Base-by-base conservation (phyloP, 2,888 invertebrate species). In the Empis livida region DNA sequence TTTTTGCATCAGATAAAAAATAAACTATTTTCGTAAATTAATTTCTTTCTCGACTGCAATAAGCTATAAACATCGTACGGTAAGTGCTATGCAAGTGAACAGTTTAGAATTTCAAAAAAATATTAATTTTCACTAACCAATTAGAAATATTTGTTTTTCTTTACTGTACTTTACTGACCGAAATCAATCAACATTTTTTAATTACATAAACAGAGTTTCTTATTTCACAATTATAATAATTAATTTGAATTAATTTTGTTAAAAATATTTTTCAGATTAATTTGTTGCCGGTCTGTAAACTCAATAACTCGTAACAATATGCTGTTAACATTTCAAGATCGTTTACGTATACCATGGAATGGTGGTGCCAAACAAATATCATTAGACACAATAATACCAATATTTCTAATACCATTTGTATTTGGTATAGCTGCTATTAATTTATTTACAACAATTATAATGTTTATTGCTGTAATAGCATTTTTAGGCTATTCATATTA, bases 311-410 rank as follows among this genome's bases (percentile, higher is more conserved):
- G 58, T 54, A 46, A 61, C 64, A 52, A 62, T 60, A 64, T 75
- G 57, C 60, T 73, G 56, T 61, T 68, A 20, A 72, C 73, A 10
- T 64, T 76, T 46, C 71, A 73, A 55, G 77, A 78, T 54, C 67
- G 77, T 48, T 54, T 77, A 51, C 67, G 78, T 44, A 63, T 77
- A 51, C 77, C 78, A 42, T 78, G 78, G 77, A 63, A 68, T 43
- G 77, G 76, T 16, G 78, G 77, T 16, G 77, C 78, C 27, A 73
- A 71, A 53, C 72, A 72, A 54, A 61, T 78, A 10, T 69, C 74
- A 1, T 60, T 72, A 14, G 76, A 75, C 56, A 65, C 72, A 0
- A 47, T 73, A 16, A 54, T 73, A 5, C 76, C 78, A 1, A 59
- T 75, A 1, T 48, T 77, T 15, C 59, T 74, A 16, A 59, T 75